phyloP scores from a whole-genome alignment of 2,888 invertebrate genomes.

The Germaria angustata region DNA sequence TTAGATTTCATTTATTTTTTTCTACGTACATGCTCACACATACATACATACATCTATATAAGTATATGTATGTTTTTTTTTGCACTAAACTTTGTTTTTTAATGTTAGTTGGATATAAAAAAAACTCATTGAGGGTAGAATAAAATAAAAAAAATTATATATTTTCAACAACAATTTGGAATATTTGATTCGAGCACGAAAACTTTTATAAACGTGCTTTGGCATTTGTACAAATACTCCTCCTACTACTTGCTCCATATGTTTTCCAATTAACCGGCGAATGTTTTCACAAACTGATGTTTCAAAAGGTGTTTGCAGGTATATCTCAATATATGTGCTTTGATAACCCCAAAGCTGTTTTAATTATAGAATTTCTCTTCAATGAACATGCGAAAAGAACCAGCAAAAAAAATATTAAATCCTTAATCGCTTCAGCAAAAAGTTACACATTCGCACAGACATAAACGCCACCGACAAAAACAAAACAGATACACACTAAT shows the following conservation, averaged over 20 bases:
- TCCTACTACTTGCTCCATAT: background rate
- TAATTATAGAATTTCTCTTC: constrained; percentile 48
- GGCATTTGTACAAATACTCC: constrained; percentile 25
- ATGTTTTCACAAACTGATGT: constrained; percentile 9
- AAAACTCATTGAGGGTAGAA: constrained; percentile 26
- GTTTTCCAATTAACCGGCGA: background rate
- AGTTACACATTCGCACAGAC: background rate
- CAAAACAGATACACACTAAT: constrained; percentile 23
- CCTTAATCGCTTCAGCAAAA: constrained; percentile 54
- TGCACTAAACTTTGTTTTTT: background rate
- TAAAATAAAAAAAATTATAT: background rate
- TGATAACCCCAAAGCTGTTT: constrained; percentile 49
- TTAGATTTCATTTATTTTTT: too few relatives aligned
- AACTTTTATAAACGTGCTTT: constrained; percentile 54
- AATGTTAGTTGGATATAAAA: background rate
- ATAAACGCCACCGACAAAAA: background rate
- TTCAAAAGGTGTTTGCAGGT: background rate
- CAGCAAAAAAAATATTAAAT: constrained; percentile 30
- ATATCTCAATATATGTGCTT: background rate
- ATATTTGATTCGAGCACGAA: constrained; percentile 51
- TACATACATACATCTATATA: background rate
- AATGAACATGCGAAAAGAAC: constrained; percentile 35
- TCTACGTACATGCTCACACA: too few relatives aligned
- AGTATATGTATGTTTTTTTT: constrained; percentile 10
- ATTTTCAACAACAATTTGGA: constrained; percentile 37